These are phyloP conservation scores for Brachionus rotundiformis DNA, from an alignment of 1,140 invertebrate species.

Conservation along the genomic window DNA sequence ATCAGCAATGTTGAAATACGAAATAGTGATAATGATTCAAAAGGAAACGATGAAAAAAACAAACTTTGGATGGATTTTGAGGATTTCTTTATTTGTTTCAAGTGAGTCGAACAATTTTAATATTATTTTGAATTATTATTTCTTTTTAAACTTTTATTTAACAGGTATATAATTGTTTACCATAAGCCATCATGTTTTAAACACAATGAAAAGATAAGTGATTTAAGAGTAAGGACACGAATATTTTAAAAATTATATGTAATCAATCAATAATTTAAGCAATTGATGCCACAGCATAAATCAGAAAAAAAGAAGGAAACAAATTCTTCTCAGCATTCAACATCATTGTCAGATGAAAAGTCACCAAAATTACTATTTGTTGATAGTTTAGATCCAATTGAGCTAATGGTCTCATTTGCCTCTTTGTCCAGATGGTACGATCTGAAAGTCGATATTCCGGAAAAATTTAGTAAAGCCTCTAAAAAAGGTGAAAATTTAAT, in stretches of 20 bases:
- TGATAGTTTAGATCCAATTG: constrained; percentile 58
- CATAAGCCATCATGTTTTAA: constrained; percentile 61
- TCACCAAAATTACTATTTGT: constrained; percentile 59
- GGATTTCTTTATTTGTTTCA: constrained; percentile 62
- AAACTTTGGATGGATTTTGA: constrained; percentile 64
- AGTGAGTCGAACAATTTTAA: too few species aligned
- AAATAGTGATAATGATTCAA: not conserved
- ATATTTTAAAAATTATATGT: not conserved
- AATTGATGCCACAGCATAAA: constrained; percentile 3
- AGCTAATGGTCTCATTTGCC: constrained; percentile 61
- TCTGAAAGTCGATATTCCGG: constrained; percentile 53
- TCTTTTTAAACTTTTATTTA: not conserved
- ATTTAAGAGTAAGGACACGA: constrained; percentile 58
- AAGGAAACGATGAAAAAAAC: constrained; percentile 54
- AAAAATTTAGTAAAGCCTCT: constrained; percentile 57
- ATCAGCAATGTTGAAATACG: not conserved
- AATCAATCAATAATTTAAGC: too few species aligned
- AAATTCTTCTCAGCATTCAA: constrained; percentile 50
- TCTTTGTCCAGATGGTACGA: constrained; percentile 61
- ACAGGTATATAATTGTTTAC: constrained; percentile 56
- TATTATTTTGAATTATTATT: too few species aligned
- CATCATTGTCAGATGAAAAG: constrained; percentile 56
- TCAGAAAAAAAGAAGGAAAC: constrained; percentile 52
- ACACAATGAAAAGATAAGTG: constrained; percentile 58
- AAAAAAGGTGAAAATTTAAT: constrained; percentile 55